Percentiles rank a stretch among this genome's conserved stretches.
Evolutionary conservation across 2,113 vertebrate species (phyloP).

Genomic region (Hippocampus mohnikei): DNA sequence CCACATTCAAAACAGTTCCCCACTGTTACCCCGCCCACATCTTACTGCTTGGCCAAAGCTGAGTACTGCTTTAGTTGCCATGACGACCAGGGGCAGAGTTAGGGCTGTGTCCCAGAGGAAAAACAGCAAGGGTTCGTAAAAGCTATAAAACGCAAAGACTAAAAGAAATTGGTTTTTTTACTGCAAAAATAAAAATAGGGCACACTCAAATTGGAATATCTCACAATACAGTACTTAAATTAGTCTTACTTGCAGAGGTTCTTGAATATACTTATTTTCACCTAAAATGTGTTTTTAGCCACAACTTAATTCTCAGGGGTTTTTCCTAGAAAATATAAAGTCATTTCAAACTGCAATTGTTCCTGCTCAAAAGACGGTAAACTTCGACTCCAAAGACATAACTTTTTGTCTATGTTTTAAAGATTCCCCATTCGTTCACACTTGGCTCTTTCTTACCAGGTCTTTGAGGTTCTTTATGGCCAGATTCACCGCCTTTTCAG

Average conservation of each 20-base stretch:
- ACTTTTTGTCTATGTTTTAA: not conserved
- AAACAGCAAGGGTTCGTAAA: no score
- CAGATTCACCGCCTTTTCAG: constrained; percentile 78
- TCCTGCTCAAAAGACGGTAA: not conserved
- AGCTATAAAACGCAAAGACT: not conserved
- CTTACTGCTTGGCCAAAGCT: no score
- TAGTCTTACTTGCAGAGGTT: not conserved
- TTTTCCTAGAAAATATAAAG: not conserved
- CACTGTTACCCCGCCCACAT: no score
- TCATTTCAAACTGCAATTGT: not conserved
- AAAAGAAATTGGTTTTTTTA: not conserved
- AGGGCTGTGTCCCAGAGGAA: no score
- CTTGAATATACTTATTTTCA: not conserved
- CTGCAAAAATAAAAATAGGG: not conserved
- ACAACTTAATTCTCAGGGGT: not conserved
- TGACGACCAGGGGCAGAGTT: no score
- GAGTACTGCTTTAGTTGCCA: no score
- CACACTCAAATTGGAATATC: not conserved
- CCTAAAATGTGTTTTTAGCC: not conserved
- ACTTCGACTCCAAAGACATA: not conserved
- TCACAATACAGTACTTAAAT: not conserved
- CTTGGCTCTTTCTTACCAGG: constrained; percentile 74
- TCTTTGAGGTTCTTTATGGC: constrained; percentile 89
- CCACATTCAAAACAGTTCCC: no score
- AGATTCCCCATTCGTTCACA: not conserved